Evolutionary conservation across 2,888 invertebrate species (phyloP), one percentile per base, ranked within the genome.

Genomic region (Hydrotaea diabolus): DNA sequence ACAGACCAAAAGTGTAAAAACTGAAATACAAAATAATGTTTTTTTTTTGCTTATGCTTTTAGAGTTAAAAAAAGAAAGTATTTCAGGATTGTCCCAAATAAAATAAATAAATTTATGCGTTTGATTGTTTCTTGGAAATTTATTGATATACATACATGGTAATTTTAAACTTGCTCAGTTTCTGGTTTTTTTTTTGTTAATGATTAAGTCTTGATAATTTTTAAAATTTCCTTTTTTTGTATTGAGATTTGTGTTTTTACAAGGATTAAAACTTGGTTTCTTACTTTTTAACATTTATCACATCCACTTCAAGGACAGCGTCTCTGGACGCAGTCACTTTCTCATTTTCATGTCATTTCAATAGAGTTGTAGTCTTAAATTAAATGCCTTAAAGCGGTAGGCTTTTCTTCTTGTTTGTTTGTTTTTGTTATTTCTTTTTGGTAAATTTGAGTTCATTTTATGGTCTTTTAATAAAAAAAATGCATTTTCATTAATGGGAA

Each of bases 271-370:
- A 80, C 64, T 73, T 81, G 80, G 71, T 72, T 72, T 74, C 75
- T 85, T 82, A 49, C 76, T 80, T 71, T 77, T 89, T 89, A 90
- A 91, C 91, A 91, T 90, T 89, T 91, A 91, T 91, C 90, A 91
- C 91, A 91, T 91, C 89, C 89, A 91, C 89, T 90, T 91, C 89
- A 88, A 31, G 31, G 31, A 89, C 89, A 87, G 88, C 89, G 90
- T 89, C 88, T 64, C 75, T 62, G 53, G 82, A 82, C 88, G 89
- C 86, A 87, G 89, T 90, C 89, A 90, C 78, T 74, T 76, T 49
- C 64, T 77, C 15, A n/a, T 86, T 74, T 82, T 71, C 82, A 82
- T 84, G 79, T 84, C 77, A 7, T 82, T 17, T 31, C 11, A 66
- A 17, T 5, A 62, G 31, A 46, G 75, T 78, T 82, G 86, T 77